phyloP scores from a whole-genome alignment of 2,888 invertebrate genomes.

The Scelioninae gen. 2 region DNA sequence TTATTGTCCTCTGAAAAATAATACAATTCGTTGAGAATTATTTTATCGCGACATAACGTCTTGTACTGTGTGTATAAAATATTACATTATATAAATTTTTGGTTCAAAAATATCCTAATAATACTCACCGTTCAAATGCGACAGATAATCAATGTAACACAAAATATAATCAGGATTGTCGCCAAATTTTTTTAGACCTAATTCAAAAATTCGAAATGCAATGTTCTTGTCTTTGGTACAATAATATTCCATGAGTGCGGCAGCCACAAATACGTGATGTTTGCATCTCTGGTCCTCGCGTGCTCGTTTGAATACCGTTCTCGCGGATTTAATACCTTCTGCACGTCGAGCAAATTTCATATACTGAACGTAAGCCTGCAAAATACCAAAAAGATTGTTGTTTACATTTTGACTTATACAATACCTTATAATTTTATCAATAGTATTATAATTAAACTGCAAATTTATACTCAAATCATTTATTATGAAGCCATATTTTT shows the following conservation, averaged over 20 bases:
- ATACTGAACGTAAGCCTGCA: slow-evolving; percentile 95
- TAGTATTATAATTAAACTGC: too few species aligned
- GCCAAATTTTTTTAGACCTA: slow-evolving; percentile 97
- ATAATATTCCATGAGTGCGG: slow-evolving; percentile 99
- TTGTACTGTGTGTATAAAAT: too few species aligned
- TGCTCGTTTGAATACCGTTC: slow-evolving; percentile 95
- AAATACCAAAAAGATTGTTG: slow-evolving; percentile 22
- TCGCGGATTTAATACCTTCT: slow-evolving; percentile 97
- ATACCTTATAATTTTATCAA: too few species aligned
- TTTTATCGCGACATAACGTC: too few species aligned
- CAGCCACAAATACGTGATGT: slow-evolving; percentile 97
- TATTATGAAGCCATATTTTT: too few species aligned
- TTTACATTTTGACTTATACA: too few species aligned
- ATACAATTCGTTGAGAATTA: too few species aligned
- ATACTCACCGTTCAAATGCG: slow-evolving; percentile 94
- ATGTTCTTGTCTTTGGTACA: slow-evolving; percentile 98
- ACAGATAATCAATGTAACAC: slow-evolving; percentile 97
- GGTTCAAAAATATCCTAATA: too few species aligned
- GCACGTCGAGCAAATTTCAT: slow-evolving; percentile 99
- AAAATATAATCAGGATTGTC: slow-evolving; percentile 96
- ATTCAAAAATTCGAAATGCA: slow-evolving; percentile 96
- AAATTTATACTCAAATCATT: too few species aligned
- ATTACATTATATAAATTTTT: too few species aligned
- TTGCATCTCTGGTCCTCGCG: slow-evolving; percentile 89
- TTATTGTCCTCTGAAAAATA: slow-evolving; percentile 94